These are phyloP conservation scores for Lasioglossum oenotherae DNA, from an alignment of 2,888 invertebrate species.

Conservation along the genomic window DNA sequence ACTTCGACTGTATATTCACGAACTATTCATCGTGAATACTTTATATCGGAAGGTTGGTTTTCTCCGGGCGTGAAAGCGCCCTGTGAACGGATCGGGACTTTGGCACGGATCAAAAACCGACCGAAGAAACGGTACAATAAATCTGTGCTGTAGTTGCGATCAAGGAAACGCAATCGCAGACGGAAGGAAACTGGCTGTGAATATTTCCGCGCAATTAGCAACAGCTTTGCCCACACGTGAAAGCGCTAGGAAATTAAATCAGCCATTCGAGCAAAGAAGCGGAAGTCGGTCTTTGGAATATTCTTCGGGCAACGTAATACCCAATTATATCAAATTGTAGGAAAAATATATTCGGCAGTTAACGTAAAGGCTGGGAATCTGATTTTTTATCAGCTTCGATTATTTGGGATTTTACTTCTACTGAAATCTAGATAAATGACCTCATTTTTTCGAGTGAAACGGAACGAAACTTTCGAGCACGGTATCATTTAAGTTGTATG, in stretches of 20 bases:
- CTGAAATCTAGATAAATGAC: background rate
- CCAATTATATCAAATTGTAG: background rate
- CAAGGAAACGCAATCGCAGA: slow-evolving; percentile 53
- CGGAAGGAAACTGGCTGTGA: slow-evolving; percentile 68
- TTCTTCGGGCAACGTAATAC: slow-evolving; percentile 26
- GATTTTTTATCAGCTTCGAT: background rate
- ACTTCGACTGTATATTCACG: slow-evolving; percentile 65
- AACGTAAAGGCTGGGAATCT: background rate
- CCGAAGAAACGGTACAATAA: slow-evolving; percentile 25
- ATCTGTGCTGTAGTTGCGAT: slow-evolving; percentile 25
- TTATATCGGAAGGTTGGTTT: slow-evolving; percentile 77
- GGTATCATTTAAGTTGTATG: background rate
- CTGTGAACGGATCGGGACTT: slow-evolving; percentile 40
- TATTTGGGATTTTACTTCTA: background rate
- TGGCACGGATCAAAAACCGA: slow-evolving; percentile 47
- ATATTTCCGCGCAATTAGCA: slow-evolving; percentile 72
- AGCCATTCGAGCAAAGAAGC: slow-evolving; percentile 67
- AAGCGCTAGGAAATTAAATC: slow-evolving; percentile 75
- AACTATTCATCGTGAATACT: slow-evolving; percentile 78
- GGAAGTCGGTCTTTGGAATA: slow-evolving; percentile 45
- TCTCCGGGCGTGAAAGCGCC: slow-evolving; percentile 76
- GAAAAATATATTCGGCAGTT: background rate
- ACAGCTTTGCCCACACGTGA: slow-evolving; percentile 74
- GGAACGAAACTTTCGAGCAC: background rate
- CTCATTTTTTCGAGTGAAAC: background rate